These are phyloP conservation scores for Sinohyriopsis cumingii DNA, from an alignment of 2,888 invertebrate species.

Conservation along the genomic window DNA sequence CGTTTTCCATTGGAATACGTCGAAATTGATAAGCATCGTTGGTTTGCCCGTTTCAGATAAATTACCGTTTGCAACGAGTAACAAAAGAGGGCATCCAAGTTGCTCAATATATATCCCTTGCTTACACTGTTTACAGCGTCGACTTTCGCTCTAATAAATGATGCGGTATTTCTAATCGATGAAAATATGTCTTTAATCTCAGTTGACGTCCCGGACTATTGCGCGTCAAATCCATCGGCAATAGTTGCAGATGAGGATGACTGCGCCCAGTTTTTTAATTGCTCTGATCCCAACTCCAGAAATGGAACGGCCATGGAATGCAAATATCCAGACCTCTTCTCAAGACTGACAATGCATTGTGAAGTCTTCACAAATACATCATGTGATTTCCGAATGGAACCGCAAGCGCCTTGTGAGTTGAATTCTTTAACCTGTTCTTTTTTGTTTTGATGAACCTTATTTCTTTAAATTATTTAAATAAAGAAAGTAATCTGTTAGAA, in stretches of 20 bases:
- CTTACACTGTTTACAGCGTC: too few relatives aligned
- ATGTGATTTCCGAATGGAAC: conserved; percentile 43
- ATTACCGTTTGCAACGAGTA: too few relatives aligned
- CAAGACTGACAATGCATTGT: conserved; percentile 33
- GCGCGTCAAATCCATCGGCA: conserved; percentile 30
- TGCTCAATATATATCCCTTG: too few relatives aligned
- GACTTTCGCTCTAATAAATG: too few relatives aligned
- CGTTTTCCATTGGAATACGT: too few relatives aligned
- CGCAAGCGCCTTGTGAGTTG: conserved; percentile 48
- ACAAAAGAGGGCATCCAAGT: too few relatives aligned
- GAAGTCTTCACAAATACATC: conserved; percentile 36
- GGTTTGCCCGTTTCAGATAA: too few relatives aligned
- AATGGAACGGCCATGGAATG: conserved; percentile 37
- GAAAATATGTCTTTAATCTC: background rate
- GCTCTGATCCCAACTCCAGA: conserved; percentile 12
- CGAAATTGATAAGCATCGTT: too few relatives aligned
- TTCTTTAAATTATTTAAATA: background rate
- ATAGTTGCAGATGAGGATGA: conserved; percentile 31
- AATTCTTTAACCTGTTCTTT: too few relatives aligned
- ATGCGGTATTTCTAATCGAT: too few relatives aligned
- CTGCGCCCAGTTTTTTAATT: conserved; percentile 39
- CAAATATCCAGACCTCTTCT: conserved; percentile 50
- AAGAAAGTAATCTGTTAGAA: too few relatives aligned
- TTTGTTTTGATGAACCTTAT: too few relatives aligned
- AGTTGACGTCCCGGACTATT: conserved; percentile 39